Evolutionary conservation across 2,888 invertebrate genomes (phyloP).

Genomic region (Agrilus biguttatus): DNA sequence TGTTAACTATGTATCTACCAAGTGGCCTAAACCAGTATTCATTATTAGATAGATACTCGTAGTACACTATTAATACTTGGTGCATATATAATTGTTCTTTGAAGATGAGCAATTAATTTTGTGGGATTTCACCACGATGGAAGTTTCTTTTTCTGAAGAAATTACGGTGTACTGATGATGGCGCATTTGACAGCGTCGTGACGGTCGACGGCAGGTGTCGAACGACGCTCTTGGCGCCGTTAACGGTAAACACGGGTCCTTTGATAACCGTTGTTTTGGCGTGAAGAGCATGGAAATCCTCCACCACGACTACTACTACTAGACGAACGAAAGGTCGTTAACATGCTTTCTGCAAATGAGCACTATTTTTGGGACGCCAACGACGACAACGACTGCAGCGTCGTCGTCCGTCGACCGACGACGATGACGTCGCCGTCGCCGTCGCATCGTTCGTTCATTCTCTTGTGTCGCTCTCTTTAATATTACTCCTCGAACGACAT

Average conservation of each 20-base stretch:
- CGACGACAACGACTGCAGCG: background rate
- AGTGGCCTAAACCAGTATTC: too few relatives aligned
- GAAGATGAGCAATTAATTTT: too few relatives aligned
- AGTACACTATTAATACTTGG: too few relatives aligned
- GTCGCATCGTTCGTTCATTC: conserved; percentile 6
- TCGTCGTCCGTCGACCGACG: background rate
- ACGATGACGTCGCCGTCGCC: background rate
- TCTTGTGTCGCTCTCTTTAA: too few relatives aligned
- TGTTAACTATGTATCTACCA: conserved; percentile 2
- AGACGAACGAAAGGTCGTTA: conserved; percentile 10
- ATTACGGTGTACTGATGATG: conserved; percentile 6
- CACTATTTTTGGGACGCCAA: background rate
- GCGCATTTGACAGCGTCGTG: conserved; percentile 12
- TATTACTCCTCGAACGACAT: too few relatives aligned
- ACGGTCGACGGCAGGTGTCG: conserved; percentile 16
- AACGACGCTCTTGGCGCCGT: conserved; percentile 17
- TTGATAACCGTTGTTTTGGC: conserved; percentile 13
- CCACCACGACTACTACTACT: conserved; percentile 3
- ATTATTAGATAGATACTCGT: too few relatives aligned
- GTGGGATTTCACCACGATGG: background rate
- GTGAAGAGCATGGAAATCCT: too few relatives aligned
- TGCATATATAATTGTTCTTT: too few relatives aligned
- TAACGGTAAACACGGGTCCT: conserved; percentile 14
- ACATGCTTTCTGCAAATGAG: conserved; percentile 5
- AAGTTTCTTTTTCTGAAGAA: conserved; percentile 3